Conservation (phyloP, 2,113 vertebrate genomes). For the Columba livia region DNA sequence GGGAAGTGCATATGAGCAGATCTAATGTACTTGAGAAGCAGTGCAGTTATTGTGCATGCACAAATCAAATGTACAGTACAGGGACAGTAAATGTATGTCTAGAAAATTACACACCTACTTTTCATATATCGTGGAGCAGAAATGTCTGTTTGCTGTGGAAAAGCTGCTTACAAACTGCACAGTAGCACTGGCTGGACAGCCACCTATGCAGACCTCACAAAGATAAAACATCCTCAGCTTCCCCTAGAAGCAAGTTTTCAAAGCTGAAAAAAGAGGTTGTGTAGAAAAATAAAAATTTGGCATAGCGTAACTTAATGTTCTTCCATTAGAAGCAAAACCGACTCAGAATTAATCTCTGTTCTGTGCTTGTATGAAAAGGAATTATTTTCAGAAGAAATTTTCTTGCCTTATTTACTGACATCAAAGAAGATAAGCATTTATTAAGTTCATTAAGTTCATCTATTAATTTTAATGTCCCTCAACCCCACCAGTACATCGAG, state of each 20-base stretch:
- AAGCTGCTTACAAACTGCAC: background rate
- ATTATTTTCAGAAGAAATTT: background rate
- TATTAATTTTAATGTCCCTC: background rate
- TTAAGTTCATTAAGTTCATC: no score
- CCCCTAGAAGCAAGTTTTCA: background rate
- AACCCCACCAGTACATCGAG: background rate
- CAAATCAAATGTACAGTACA: background rate
- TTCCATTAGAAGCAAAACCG: background rate
- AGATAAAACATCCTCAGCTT: background rate
- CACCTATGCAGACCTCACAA: background rate
- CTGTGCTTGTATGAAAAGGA: background rate
- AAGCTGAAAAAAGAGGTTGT: background rate
- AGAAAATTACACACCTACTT: background rate
- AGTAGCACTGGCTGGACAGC: background rate
- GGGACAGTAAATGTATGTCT: background rate
- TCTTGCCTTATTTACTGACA: background rate
- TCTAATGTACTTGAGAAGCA: background rate
- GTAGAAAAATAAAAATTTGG: background rate
- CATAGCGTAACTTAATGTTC: background rate
- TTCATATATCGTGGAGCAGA: background rate
- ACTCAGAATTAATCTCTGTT: background rate
- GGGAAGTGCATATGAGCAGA: background rate
- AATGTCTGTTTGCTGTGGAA: background rate
- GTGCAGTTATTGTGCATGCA: background rate
- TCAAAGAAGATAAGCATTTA: background rate